phyloP scores from a whole-genome alignment of 2,113 vertebrate species.

The Urocitellus parryii region DNA sequence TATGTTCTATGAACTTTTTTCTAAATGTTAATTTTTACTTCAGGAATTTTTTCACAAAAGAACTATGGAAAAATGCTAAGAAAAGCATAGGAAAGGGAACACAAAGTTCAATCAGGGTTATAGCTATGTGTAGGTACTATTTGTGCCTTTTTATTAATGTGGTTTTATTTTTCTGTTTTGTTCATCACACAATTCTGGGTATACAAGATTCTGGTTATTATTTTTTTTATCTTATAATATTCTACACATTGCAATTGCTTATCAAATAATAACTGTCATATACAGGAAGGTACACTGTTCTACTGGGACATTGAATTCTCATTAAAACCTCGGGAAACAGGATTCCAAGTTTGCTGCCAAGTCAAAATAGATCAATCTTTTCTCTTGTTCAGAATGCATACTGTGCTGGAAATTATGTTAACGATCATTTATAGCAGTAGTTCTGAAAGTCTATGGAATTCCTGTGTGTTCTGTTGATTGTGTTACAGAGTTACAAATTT shows the following conservation, averaged over 20 bases:
- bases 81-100: background rate
- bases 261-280: slow-evolving; percentile 48
- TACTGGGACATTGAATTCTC: background rate
- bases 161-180: background rate
- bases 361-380: background rate
- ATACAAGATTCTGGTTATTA: background rate
- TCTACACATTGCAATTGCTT: background rate
- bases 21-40: background rate
- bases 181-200: background rate
- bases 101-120: too few relatives aligned
- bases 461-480: slow-evolving; percentile 73
- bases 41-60: background rate
- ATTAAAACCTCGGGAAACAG: slow-evolving; percentile 37
- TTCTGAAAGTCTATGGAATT: slow-evolving; percentile 69
- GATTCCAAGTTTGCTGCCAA: background rate
- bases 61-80: background rate
- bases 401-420: slow-evolving; percentile 26
- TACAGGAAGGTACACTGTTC: background rate
- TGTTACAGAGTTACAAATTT: slow-evolving; percentile 94
- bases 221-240: slow-evolving; percentile 31
- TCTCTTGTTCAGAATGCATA: background rate
- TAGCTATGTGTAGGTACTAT: background rate
- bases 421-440: background rate
- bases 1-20: background rate
- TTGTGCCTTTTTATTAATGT: background rate